Base-by-base conservation (phyloP, 2,888 invertebrate species). In the Polylopha cassiicola region DNA sequence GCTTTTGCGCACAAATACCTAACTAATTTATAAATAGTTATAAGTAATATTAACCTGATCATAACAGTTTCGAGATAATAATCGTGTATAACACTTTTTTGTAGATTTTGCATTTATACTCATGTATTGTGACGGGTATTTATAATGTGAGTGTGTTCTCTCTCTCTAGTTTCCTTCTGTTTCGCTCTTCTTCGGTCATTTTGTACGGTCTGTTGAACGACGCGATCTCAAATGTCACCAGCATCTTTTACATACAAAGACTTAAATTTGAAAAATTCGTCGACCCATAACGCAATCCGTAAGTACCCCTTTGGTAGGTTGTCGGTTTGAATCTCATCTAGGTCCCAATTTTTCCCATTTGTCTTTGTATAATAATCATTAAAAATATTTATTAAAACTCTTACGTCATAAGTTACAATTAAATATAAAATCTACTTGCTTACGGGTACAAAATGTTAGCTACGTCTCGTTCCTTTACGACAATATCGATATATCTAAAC, bases 101-200 rank as follows among this genome's bases (percentile, higher is more conserved):
- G 84, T 84, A 84, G 84, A 66, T 75, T 78, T 82, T 78, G 72
- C 78, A 80, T 82, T 69, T 82, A 81, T 74, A 72, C 70, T 74
- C 74, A 77, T 80, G 80, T 84, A 84, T 81, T 74, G 79, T 82
- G 80, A 74, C 58, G 54, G 58, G 59, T 66, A 60, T 77, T 65
- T 70, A 74, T 74, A 73, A 71, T 59, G 79, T 80, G 73, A 72
- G 71, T 76, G 80, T 81, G 75, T 72, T 76, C 73, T 79, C 61
- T 72, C 58, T 71, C 58, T 55, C 61, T 54, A 51, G 64, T 61
- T 70, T 60, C 58, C 55, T 58, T 65, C 44, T 49, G 50, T 50
- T 44, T 47, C 44, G 39, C 30, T 45, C 48, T 43, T 44, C 39
- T 38, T 47, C 38, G 39, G 47, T 43, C 37, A 29, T 47, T 46